Conservation (phyloP, 1,140 invertebrate species). For the Drosophila erecta region DNA sequence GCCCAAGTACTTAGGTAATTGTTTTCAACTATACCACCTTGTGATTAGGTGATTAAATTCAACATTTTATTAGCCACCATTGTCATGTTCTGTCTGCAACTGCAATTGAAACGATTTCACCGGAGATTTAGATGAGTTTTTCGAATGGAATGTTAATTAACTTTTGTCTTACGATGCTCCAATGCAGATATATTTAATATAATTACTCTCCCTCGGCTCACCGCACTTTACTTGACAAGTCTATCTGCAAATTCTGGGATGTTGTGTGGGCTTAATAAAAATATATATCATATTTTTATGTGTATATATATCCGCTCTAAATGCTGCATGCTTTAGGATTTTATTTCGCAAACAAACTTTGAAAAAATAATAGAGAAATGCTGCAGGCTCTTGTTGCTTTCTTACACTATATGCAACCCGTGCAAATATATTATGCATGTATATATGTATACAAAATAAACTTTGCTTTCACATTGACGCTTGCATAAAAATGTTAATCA, state of each 20-base stretch:
- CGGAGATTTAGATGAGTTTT: constrained; percentile 1
- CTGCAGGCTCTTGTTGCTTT: constrained; percentile 31
- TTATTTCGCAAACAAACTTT: constrained; percentile 26
- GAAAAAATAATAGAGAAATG: constrained; percentile 17
- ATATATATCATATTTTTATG: constrained; percentile 23
- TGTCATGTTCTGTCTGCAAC: background rate
- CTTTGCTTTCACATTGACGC: constrained; percentile 76
- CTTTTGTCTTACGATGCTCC: background rate
- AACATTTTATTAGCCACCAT: constrained; percentile 1
- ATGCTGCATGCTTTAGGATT: constrained; percentile 21
- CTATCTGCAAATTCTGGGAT: constrained; percentile 4
- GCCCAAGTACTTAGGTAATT: constrained; percentile 39
- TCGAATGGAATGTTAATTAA: constrained; percentile 26
- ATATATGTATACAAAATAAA: constrained; percentile 75
- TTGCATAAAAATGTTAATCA: constrained; percentile 76
- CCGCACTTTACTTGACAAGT: constrained; percentile 11
- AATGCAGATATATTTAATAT: constrained; percentile 4
- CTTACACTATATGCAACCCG: constrained; percentile 46
- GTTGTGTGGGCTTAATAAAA: constrained; percentile 27
- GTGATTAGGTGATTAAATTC: constrained; percentile 13
- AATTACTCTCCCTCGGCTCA: constrained; percentile 15
- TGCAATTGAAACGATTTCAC: constrained; percentile 19
- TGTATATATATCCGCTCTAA: constrained; percentile 22
- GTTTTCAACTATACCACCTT: constrained; percentile 15
- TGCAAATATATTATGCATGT: constrained; percentile 66